These are phyloP conservation scores for Cassiopea andromeda DNA, from an alignment of 30 jellyfish, hydroid and myxozoan species.

Conservation along the genomic window DNA sequence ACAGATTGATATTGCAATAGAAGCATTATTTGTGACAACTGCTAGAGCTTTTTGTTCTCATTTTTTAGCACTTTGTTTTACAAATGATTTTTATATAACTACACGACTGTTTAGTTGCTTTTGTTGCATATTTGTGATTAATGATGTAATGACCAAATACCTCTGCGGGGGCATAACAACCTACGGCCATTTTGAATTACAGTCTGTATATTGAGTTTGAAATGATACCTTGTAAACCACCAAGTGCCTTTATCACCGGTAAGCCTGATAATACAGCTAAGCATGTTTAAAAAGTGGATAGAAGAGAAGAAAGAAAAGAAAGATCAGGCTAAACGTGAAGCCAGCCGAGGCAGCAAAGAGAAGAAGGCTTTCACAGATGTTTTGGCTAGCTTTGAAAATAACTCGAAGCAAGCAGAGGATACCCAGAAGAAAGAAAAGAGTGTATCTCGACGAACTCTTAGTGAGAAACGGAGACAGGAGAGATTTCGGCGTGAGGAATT, in stretches of 20 bases:
- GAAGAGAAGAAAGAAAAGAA: slow-evolving; percentile 75
- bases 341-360: slow-evolving; percentile 58
- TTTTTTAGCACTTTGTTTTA: too few species aligned
- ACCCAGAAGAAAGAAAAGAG: slow-evolving; percentile 25
- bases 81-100: too few species aligned
- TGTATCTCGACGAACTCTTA: slow-evolving; percentile 46
- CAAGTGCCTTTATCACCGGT: slow-evolving; percentile 13
- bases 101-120: too few species aligned
- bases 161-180: slow-evolving; percentile 10
- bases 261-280: slow-evolving; percentile 10
- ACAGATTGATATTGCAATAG: too few species aligned
- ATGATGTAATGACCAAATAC: not conserved
- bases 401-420: not conserved
- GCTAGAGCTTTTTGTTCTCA: too few species aligned
- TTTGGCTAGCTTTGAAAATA: slow-evolving; percentile 73
- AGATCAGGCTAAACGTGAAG: slow-evolving; percentile 47
- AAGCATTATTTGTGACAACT: too few species aligned
- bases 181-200: not conserved
- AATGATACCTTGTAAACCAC: slow-evolving; percentile 7
- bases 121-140: too few species aligned
- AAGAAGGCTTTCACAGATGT: slow-evolving; percentile 72
- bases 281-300: slow-evolving; percentile 74
- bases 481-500: slow-evolving; percentile 45
- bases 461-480: slow-evolving; percentile 65
- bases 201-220: not conserved